A percentile compares a stretch with the other conserved stretches of the same genome.
Conservation (phyloP, 1,140 invertebrate genomes). For the Zaprionus ornatus region DNA sequence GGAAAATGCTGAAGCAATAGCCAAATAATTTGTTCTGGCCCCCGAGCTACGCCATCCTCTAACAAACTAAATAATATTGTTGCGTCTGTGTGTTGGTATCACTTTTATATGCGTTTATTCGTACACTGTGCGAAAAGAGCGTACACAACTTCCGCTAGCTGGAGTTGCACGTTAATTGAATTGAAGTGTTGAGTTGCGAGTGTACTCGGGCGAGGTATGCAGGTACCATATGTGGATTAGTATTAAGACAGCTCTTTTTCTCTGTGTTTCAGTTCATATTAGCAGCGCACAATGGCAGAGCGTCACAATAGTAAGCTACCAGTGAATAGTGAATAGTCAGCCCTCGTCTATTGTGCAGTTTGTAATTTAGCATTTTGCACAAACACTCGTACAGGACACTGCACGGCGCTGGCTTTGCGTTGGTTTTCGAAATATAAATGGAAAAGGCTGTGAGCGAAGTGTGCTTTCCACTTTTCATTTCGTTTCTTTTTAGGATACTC, state of each 20-base stretch:
- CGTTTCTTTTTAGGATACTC: conserved; percentile 30
- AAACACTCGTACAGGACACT: conserved; percentile 16
- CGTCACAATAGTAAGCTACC: conserved; percentile 1
- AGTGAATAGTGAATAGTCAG: too few relatives aligned
- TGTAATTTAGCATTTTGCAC: conserved; percentile 57
- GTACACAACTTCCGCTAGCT: background rate
- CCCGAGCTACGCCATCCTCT: background rate
- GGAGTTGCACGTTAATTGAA: background rate
- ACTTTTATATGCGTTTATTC: background rate
- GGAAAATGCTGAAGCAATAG: conserved; percentile 27
- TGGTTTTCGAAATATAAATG: background rate
- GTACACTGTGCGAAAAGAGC: background rate
- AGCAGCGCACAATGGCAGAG: background rate
- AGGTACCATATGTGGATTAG: background rate
- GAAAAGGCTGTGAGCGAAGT: conserved; percentile 12
- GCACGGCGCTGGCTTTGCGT: background rate
- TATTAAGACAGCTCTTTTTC: background rate
- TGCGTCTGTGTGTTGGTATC: background rate
- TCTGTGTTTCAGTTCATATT: background rate
- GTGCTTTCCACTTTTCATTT: conserved; percentile 46
- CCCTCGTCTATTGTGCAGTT: conserved; percentile 39
- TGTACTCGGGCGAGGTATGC: too few relatives aligned
- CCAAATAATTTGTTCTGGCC: conserved; percentile 24
- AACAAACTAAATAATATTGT: background rate
- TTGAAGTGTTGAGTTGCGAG: background rate